phyloP scores from a whole-genome alignment of 1,140 invertebrate species.

The Heliothis virescens region DNA sequence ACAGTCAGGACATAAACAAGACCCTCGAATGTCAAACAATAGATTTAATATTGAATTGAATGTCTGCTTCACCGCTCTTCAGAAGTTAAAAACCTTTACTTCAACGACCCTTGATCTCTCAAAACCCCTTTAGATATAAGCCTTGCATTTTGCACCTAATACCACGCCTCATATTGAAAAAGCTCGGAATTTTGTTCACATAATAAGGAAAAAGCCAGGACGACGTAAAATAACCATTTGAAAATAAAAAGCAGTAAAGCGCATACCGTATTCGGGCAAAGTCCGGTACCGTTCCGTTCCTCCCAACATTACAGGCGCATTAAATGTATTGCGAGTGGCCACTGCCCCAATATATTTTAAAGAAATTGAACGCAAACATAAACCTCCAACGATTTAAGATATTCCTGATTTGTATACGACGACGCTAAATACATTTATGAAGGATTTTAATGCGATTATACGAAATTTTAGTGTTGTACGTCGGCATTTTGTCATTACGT shows the following conservation, averaged over 20 bases:
- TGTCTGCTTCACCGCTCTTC: neutral
- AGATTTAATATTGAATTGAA: neutral
- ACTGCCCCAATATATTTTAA: constrained; percentile 26
- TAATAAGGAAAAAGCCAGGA: constrained; percentile 31
- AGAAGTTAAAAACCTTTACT: neutral
- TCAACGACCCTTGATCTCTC: neutral
- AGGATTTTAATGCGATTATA: constrained; percentile 63
- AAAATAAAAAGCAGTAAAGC: constrained; percentile 37
- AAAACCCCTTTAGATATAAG: neutral
- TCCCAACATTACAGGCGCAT: neutral
- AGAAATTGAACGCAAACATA: constrained; percentile 35
- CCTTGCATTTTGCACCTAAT: constrained; percentile 31
- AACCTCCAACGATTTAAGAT: constrained; percentile 46
- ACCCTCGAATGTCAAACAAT: neutral
- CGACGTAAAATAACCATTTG: constrained; percentile 35
- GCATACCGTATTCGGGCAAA: constrained; percentile 25
- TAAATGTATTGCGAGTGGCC: constrained; percentile 24
- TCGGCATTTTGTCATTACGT: constrained; percentile 57
- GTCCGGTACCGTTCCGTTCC: constrained; percentile 5
- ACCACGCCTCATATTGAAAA: constrained; percentile 19
- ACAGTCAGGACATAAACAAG: too few species aligned
- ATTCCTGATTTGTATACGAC: constrained; percentile 54
- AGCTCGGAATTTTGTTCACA: constrained; percentile 6
- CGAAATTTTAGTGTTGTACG: constrained; percentile 58
- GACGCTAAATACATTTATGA: constrained; percentile 58